phyloP scores from a whole-genome alignment of 1,140 invertebrate genomes.

The Epicauta chinensis region DNA sequence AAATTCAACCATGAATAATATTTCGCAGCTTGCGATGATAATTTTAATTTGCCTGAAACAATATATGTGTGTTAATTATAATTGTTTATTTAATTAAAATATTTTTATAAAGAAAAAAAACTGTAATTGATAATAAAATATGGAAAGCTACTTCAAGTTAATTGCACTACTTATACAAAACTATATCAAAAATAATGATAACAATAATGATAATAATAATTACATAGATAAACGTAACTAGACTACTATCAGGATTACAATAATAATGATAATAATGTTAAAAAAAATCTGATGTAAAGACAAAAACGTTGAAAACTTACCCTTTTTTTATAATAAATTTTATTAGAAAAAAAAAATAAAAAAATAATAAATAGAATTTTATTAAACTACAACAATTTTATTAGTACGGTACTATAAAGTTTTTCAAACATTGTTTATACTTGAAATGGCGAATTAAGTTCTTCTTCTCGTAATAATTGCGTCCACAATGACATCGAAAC shows the following conservation, averaged over 20 bases:
- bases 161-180: too few relatives aligned
- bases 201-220: neutral
- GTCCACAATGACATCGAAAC: constrained; percentile 26
- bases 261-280: too few relatives aligned
- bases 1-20: neutral
- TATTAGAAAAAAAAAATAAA: too few relatives aligned
- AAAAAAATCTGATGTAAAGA: too few relatives aligned
- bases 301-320: neutral
- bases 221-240: too few relatives aligned
- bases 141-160: too few relatives aligned
- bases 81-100: neutral
- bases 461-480: constrained; percentile 33
- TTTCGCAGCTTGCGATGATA: neutral
- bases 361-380: too few relatives aligned
- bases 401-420: constrained; percentile 1
- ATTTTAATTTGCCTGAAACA: constrained; percentile 5
- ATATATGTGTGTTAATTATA: constrained; percentile 1
- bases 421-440: constrained; percentile 16
- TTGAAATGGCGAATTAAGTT: constrained; percentile 31
- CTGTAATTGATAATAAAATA: constrained; percentile 1
- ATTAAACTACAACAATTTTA: neutral
- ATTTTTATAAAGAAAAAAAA: neutral
- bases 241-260: too few relatives aligned
- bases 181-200: constrained; percentile 1
- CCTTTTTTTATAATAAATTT: neutral